Evolutionary conservation across 2,888 invertebrate species (phyloP), one percentile per base, ranked within the genome.

Genomic region (Temnothorax ravouxi): DNA sequence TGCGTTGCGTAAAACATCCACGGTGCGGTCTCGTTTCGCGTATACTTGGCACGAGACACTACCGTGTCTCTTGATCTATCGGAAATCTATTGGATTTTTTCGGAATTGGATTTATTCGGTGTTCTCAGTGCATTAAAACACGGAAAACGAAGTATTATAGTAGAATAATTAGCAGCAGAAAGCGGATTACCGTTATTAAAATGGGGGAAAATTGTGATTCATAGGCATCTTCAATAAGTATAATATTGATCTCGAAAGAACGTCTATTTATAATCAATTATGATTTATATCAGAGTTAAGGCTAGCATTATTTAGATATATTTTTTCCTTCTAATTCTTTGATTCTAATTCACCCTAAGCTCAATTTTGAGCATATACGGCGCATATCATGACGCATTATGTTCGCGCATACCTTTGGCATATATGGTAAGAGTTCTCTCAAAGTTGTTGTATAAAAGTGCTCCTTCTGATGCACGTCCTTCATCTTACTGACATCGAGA

Each of bases 401-500:
- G 15, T 52, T 64, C 44, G 44, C 25, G 77, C 21, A 44, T 86
- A 90, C 99, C 96, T 97, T 97, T 13, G 99, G 99, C 93, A 99
- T 98, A 92, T 97, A 97, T 69, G 98, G 98, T 92, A 99, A 96
- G 56, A 97, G 97, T 92, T 98, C 98, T 94, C 97, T 97, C 86
- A 99, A 96, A 13, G 97, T 98, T 91, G 96, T 97, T 89, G 97
- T 97, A 95, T 98, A 99, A 95, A 99, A 99, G 94, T 98, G 97
- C 18, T 97, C 96, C 95, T 99, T 99, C 93, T 98, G 97, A 83
- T 96, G 96, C 0, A 98, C 97, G 94, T 99, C 98, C 95, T 99
- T 98, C 97, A 98, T 97, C 92, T 98, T 97, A 93, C 99, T 97
- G 86, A 98, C 97, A 95, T 99, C 99, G 90, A 99, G 96, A 93